Conservation (phyloP, 2,113 vertebrate genomes). For the Camelus dromedarius region DNA sequence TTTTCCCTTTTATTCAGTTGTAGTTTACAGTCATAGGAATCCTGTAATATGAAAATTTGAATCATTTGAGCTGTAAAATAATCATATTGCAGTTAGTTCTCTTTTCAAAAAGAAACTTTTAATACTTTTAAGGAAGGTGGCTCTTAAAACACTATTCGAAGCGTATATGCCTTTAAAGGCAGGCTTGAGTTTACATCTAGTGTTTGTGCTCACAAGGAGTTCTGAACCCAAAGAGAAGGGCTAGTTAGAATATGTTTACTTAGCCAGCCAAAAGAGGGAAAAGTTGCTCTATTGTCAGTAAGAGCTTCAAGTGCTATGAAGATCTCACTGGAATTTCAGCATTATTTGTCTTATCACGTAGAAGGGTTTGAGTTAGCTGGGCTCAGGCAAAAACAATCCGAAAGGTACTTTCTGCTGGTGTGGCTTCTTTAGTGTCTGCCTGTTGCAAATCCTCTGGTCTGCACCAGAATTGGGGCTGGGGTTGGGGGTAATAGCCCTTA, state of each 20-base stretch:
- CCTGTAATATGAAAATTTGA: neutral
- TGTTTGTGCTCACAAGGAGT: neutral
- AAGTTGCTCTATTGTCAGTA: conserved; percentile 23
- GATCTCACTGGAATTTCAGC: conserved; percentile 71
- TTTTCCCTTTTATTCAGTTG: neutral
- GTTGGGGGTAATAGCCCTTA: conserved; percentile 68
- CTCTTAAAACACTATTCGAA: conserved; percentile 55
- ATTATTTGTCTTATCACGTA: conserved; percentile 60
- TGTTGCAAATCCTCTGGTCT: conserved; percentile 85
- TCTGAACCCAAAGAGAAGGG: neutral
- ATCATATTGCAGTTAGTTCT: neutral
- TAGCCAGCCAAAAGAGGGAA: neutral
- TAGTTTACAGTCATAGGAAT: neutral
- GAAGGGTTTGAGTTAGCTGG: conserved; percentile 76
- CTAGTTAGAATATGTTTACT: conserved; percentile 61
- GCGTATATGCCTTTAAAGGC: conserved; percentile 48
- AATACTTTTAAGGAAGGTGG: conserved; percentile 53
- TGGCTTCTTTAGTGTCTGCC: conserved; percentile 82
- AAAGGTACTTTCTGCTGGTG: conserved; percentile 83
- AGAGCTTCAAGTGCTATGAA: conserved; percentile 66
- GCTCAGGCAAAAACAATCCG: conserved; percentile 70
- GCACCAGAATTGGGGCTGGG: conserved; percentile 76
- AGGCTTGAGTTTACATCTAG: conserved; percentile 58
- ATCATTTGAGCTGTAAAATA: conserved; percentile 40
- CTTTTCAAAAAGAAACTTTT: conserved; percentile 56